These are phyloP conservation scores for Apis mellifera DNA, from an alignment of 1,140 invertebrate genomes.

Conservation along the genomic window DNA sequence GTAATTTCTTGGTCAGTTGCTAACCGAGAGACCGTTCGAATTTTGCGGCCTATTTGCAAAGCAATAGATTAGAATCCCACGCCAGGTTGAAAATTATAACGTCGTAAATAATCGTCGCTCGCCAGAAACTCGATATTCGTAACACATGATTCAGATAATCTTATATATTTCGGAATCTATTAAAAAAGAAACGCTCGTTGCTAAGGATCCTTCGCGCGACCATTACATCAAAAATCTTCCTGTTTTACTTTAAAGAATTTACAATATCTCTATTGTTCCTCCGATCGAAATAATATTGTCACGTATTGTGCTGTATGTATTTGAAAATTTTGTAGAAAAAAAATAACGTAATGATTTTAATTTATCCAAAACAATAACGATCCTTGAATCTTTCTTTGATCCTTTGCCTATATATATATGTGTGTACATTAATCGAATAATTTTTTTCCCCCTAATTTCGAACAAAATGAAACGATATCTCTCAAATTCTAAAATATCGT, in stretches of 20 bases:
- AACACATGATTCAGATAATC: neutral
- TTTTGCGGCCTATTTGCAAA: neutral
- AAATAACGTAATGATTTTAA: neutral
- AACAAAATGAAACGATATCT: neutral
- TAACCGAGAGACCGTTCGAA: constrained; percentile 3
- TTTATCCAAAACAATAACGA: neutral
- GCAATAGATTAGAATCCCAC: constrained; percentile 31
- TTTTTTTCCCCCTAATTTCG: neutral
- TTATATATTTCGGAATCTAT: constrained; percentile 33
- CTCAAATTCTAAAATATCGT: neutral
- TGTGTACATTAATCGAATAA: neutral
- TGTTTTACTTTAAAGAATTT: neutral
- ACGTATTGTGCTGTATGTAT: neutral
- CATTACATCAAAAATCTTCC: neutral
- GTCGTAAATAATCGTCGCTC: constrained; percentile 18
- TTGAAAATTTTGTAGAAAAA: neutral
- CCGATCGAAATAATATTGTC: neutral
- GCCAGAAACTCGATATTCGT: constrained; percentile 27
- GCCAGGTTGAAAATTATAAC: constrained; percentile 14
- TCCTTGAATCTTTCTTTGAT: neutral
- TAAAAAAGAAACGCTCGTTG: constrained; percentile 12
- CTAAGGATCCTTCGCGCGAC: neutral
- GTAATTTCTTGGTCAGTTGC: constrained; percentile 12
- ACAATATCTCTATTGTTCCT: neutral
- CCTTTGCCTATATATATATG: too few relatives aligned